Evolutionary conservation across 2,113 vertebrate genomes (phyloP).

Genomic region (Rhinolophus sinicus): DNA sequence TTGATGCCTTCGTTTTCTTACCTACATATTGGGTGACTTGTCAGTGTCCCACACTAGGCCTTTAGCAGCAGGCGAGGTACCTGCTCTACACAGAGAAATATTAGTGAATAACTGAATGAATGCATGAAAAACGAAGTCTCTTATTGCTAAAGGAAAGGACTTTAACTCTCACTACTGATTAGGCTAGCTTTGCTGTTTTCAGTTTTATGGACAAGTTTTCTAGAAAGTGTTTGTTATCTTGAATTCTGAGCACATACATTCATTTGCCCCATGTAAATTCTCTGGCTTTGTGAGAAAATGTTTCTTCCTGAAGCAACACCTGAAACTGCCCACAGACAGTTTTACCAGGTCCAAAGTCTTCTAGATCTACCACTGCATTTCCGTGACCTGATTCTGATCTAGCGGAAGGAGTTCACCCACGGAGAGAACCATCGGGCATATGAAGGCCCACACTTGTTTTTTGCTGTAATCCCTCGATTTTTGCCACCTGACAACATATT

Average conservation of each 20-base stretch:
- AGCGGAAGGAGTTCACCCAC: not conserved
- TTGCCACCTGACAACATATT: not conserved
- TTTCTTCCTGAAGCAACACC: not conserved
- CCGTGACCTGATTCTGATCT: not conserved
- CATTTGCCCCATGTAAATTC: not conserved
- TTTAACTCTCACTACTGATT: not conserved
- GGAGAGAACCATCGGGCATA: not conserved
- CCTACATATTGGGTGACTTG: too few relatives aligned
- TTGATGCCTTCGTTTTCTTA: not conserved
- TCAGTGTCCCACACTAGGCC: not conserved
- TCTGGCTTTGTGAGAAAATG: not conserved
- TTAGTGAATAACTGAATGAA: not conserved
- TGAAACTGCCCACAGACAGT: not conserved
- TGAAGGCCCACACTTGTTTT: not conserved
- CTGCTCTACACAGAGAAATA: not conserved
- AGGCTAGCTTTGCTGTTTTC: not conserved
- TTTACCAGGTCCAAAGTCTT: not conserved
- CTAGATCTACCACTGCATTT: not conserved
- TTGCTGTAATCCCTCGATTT: not conserved
- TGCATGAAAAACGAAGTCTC: not conserved
- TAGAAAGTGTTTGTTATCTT: not conserved
- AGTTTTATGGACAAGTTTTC: not conserved
- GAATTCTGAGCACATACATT: not conserved
- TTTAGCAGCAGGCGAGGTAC: not conserved
- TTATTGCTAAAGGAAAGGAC: not conserved